Percentiles rank a stretch among this genome's conserved stretches.
Evolutionary conservation across 2,888 invertebrate genomes (phyloP).

Genomic region (Chaitophorus viminalis): DNA sequence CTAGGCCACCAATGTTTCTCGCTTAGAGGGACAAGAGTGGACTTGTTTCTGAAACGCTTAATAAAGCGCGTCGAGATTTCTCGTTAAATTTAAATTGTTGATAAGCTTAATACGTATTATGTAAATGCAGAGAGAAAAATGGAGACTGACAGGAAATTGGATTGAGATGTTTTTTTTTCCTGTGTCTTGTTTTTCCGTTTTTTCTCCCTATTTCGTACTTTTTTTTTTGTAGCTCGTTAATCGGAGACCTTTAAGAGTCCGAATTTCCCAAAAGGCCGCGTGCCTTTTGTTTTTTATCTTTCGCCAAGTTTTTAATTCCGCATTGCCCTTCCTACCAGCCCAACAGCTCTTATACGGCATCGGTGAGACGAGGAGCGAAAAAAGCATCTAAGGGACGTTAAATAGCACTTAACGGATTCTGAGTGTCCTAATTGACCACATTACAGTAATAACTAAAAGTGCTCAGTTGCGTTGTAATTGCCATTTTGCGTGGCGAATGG

Average conservation of each 20-base stretch:
- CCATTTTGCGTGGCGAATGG: neutral
- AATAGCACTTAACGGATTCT: conserved; percentile 56
- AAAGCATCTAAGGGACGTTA: conserved; percentile 34
- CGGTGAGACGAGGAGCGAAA: neutral
- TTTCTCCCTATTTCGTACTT: neutral
- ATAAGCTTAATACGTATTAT: conserved; percentile 54
- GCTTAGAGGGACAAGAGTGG: neutral
- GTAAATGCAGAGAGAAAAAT: conserved; percentile 23
- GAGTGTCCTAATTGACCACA: conserved; percentile 49
- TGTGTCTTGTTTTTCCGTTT: neutral
- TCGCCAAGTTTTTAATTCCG: conserved; percentile 39
- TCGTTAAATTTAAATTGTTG: conserved; percentile 34
- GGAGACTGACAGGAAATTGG: conserved; percentile 54
- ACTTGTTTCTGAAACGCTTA: conserved; percentile 16
- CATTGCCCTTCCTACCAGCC: neutral
- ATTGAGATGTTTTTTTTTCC: conserved; percentile 41
- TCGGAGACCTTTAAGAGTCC: conserved; percentile 41
- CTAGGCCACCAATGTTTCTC: neutral
- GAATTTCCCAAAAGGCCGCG: conserved; percentile 43
- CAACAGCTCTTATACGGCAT: neutral
- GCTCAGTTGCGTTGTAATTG: conserved; percentile 49
- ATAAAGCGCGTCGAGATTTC: conserved; percentile 37
- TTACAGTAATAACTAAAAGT: conserved; percentile 46
- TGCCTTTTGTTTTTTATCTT: conserved; percentile 46
- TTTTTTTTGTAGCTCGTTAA: conserved; percentile 38